Conservation (phyloP, 2,888 invertebrate species). For the Lymantria monacha region DNA sequence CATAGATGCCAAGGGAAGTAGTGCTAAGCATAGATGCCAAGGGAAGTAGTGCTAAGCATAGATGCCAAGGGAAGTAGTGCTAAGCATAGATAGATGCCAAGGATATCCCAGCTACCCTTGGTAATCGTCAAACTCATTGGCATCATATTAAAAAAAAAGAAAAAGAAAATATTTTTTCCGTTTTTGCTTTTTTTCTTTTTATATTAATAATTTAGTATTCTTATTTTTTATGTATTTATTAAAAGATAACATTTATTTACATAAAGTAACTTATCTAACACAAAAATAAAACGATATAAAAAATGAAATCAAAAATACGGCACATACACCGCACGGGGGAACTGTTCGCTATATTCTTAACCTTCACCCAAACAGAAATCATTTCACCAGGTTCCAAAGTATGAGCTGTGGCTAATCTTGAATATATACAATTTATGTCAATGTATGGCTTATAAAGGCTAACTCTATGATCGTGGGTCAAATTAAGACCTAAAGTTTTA, state of each 20-base stretch:
- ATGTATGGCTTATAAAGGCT: conserved; percentile 50
- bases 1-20: no score
- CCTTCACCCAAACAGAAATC: conserved; percentile 39
- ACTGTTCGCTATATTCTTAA: conserved; percentile 23
- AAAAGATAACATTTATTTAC: background rate
- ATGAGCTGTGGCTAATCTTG: conserved; percentile 49
- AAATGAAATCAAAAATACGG: conserved; percentile 41
- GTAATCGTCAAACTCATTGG: no score
- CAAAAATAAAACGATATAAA: conserved; percentile 42
- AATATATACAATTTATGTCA: conserved; percentile 45
- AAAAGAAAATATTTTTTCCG: no score
- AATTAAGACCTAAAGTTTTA: conserved; percentile 66
- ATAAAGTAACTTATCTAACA: conserved; percentile 24
- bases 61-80: no score
- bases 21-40: no score
- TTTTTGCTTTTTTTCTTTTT: no score
- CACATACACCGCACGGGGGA: conserved; percentile 6
- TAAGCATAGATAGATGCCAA: no score
- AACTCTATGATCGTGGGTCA: conserved; percentile 82
- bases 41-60: no score
- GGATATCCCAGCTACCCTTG: no score
- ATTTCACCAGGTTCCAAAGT: conserved; percentile 49
- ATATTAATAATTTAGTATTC: no score
- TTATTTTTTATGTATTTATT: no score
- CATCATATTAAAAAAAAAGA: no score